These are phyloP conservation scores for Amphipoea lucens DNA, from an alignment of 2,888 invertebrate genomes.

Conservation along the genomic window DNA sequence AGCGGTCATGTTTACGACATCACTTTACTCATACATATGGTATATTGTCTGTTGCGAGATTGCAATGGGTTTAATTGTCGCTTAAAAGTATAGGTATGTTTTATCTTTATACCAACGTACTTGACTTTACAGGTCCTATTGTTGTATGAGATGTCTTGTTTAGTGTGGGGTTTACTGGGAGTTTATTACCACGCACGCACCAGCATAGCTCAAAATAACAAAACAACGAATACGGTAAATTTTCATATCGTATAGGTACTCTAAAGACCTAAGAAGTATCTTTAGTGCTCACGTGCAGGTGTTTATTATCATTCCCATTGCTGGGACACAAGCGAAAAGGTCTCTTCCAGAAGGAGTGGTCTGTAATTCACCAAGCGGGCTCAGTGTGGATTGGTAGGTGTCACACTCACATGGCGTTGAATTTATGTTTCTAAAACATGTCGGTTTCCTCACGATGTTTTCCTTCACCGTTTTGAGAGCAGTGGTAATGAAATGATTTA, in stretches of 20 bases:
- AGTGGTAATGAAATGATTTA: not conserved
- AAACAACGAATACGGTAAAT: not conserved
- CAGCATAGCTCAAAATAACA: not conserved
- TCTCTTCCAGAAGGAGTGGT: not conserved
- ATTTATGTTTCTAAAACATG: not conserved
- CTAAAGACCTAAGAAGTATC: not conserved
- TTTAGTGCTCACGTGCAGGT: no score
- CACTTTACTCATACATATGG: conserved; percentile 33
- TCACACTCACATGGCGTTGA: not conserved
- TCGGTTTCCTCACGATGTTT: not conserved
- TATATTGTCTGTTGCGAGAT: conserved; percentile 52
- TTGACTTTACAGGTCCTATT: not conserved
- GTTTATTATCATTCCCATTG: not conserved
- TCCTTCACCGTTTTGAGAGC: not conserved
- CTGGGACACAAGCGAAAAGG: not conserved
- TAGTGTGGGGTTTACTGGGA: not conserved
- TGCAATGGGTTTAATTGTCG: conserved; percentile 54
- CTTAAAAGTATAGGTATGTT: conserved; percentile 14
- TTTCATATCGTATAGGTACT: no score
- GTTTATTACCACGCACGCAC: conserved; percentile 1
- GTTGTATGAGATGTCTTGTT: conserved; percentile 1
- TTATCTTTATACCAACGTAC: not conserved
- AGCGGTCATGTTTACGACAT: conserved; percentile 55
- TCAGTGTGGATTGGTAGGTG: not conserved
- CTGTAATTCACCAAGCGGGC: not conserved